A percentile compares a stretch with the other conserved stretches of the same genome.
Conservation (phyloP, 2,797 vertebrate species). For the Ctenopoma multispine region DNA sequence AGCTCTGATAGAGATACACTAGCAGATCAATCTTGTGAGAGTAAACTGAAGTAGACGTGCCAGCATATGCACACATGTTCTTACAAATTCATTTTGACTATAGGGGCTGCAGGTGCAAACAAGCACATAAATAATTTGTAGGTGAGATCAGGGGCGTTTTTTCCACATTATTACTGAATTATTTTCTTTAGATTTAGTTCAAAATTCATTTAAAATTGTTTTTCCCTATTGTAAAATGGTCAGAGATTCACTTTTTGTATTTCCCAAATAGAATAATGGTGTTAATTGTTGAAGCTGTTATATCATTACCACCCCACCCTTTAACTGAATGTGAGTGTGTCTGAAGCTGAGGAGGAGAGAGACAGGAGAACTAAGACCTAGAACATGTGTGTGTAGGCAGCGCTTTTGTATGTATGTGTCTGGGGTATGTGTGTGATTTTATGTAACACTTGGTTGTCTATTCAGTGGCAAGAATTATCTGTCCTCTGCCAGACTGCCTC, state of each 20-base stretch:
- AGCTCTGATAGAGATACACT: too few species aligned
- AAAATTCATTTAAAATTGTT: neutral
- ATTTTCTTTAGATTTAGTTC: neutral
- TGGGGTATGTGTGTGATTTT: slow-evolving; percentile 39
- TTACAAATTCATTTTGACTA: neutral
- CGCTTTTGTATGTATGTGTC: slow-evolving; percentile 11
- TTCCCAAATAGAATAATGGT: neutral
- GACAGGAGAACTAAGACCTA: slow-evolving; percentile 12
- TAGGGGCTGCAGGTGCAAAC: neutral
- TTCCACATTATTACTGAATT: too few species aligned
- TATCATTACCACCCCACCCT: neutral
- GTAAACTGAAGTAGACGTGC: neutral
- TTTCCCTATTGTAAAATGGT: neutral
- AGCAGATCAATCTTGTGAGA: neutral
- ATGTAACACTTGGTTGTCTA: slow-evolving; percentile 63
- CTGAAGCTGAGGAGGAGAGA: slow-evolving; percentile 18
- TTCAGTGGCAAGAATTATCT: slow-evolving; percentile 53
- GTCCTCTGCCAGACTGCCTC: slow-evolving; percentile 54
- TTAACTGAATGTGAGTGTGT: neutral
- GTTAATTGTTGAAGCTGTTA: slow-evolving; percentile 10
- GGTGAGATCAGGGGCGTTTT: too few species aligned
- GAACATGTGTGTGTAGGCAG: slow-evolving; percentile 55
- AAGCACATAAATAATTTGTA: neutral
- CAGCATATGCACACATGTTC: neutral
- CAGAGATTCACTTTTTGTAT: neutral